Evolutionary conservation across 2,113 vertebrate species (phyloP).

Genomic region (Synodontis membranacea): DNA sequence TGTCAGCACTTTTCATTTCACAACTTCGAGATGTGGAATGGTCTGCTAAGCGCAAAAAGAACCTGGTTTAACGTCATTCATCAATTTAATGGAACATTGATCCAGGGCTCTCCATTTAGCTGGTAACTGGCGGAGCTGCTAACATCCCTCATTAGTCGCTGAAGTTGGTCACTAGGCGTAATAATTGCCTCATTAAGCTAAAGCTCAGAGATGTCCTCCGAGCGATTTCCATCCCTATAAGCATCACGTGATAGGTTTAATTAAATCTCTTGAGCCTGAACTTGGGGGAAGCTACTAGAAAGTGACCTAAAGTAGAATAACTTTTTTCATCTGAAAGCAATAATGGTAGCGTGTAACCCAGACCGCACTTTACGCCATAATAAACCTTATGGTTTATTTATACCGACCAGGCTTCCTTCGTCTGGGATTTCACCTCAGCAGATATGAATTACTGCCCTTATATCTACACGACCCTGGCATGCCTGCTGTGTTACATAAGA

Average conservation of each 20-base stretch:
- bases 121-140: slow-evolving; percentile 64
- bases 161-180: slow-evolving; percentile 63
- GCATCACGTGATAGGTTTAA: slow-evolving; percentile 60
- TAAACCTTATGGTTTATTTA: slow-evolving; percentile 62
- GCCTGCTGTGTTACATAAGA: neutral
- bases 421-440: slow-evolving; percentile 19
- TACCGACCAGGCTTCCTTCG: slow-evolving; percentile 47
- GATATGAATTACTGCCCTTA: slow-evolving; percentile 24
- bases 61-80: neutral
- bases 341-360: slow-evolving; percentile 61
- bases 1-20: neutral
- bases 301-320: slow-evolving; percentile 55
- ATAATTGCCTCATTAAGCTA: slow-evolving; percentile 67
- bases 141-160: slow-evolving; percentile 66
- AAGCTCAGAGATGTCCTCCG: slow-evolving; percentile 66
- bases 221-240: slow-evolving; percentile 57
- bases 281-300: slow-evolving; percentile 58
- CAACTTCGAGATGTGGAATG: neutral
- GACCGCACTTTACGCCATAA: slow-evolving; percentile 53
- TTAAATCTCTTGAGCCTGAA: slow-evolving; percentile 53
- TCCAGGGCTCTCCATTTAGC: slow-evolving; percentile 38
- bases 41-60: neutral
- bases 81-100: neutral
- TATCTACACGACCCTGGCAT: slow-evolving; percentile 14
- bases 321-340: slow-evolving; percentile 58